Base-by-base conservation (phyloP, 2,797 vertebrate species). In the Lepus oiostolus region DNA sequence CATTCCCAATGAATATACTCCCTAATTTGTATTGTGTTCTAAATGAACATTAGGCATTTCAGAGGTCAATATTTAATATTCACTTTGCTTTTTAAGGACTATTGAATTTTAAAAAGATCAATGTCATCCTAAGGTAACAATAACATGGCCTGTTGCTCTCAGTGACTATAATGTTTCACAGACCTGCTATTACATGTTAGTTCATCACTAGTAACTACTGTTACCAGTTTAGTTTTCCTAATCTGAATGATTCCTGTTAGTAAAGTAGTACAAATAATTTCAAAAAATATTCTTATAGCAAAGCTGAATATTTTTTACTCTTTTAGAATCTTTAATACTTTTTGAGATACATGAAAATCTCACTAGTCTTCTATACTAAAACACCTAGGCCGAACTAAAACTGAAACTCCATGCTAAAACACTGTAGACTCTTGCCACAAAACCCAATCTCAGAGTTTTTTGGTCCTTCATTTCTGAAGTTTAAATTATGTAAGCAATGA, bases 161-260 rank as follows among this genome's bases (percentile, higher is more conserved):
- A 76, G 4, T 14, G 19, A 63, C 72, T 50, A 11, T 68, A 67
- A 50, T 81, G 84, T 74, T 95, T 88, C 89, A 79, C 52, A 93
- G 19, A 1, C 85, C 93, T 94, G 5, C 30, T 92, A 38, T 93
- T 90, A 71, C 22, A 17, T 60, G 7, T 68, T 77, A 72, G 30
- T 75, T 89, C 62, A 58, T 79, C 67, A 32, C 54, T 80, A 76
- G n/a, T 85, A 77, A 63, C 74, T 10, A 50, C 63, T 13, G 22
- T 50, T 38, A 16, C 83, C 83, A 14, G 86, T 24, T 91, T 93
- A 85, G 77, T 91, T 93, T 85, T 95, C 13, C 35, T 70, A 95
- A 74, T 28, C 67, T 24, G 38, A 87, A 71, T 72, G 19, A 91
- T 4, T 86, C 38, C 67, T 95, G 26, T 83, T 88, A 80, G 67